Conservation (phyloP, 2,888 invertebrate genomes). For the Diarsia rubi region DNA sequence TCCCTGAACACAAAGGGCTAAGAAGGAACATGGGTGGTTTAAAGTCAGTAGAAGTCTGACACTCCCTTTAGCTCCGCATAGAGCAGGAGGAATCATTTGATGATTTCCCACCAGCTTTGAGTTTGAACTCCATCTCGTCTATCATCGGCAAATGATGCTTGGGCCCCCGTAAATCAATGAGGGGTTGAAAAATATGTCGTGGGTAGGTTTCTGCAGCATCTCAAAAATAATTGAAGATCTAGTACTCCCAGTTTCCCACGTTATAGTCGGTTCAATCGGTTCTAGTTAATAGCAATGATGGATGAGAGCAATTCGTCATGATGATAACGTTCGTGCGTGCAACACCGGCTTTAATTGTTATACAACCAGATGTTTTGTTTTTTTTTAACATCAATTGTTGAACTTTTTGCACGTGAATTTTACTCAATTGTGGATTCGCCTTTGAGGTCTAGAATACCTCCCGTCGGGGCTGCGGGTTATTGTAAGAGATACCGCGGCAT, state of each 20-base stretch:
- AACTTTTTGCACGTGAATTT: conserved; percentile 5
- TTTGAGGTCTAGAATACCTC: not conserved
- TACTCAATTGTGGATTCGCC: not conserved
- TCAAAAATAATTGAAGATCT: conserved; percentile 18
- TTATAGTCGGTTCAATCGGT: conserved; percentile 30
- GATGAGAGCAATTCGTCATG: conserved; percentile 60
- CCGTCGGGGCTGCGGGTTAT: too few relatives aligned
- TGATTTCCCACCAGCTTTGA: too few relatives aligned
- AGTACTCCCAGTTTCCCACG: conserved; percentile 57
- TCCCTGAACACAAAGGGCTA: too few relatives aligned
- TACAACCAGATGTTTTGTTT: conserved; percentile 22
- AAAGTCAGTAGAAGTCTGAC: too few relatives aligned
- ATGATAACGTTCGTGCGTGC: conserved; percentile 54
- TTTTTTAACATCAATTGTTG: conserved; percentile 4
- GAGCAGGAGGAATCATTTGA: too few relatives aligned
- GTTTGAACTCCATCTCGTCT: too few relatives aligned
- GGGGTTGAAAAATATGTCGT: not conserved
- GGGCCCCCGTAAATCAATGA: not conserved
- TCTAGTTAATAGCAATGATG: conserved; percentile 45
- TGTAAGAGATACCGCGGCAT: too few relatives aligned
- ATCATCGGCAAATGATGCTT: too few relatives aligned
- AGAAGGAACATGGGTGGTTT: too few relatives aligned
- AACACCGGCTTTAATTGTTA: conserved; percentile 53
- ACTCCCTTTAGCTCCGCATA: too few relatives aligned
- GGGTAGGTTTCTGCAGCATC: not conserved